Base-by-base conservation (phyloP, 2,888 invertebrate genomes). In the Timandra comae region DNA sequence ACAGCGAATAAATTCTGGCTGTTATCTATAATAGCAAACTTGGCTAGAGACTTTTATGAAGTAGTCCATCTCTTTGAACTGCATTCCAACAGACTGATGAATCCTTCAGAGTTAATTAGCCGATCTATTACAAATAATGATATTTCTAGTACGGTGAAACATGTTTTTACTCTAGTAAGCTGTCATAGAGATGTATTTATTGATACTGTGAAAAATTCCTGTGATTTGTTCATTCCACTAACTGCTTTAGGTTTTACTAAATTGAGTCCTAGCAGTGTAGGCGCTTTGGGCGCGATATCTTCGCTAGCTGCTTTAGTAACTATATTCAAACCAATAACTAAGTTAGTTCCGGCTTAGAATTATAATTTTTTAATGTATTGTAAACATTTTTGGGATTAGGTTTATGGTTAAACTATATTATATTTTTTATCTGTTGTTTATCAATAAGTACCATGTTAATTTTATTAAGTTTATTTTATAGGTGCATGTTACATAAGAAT, bases 151-250 rank as follows among this genome's bases (percentile, higher is more conserved):
- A 59, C 58, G 32, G 33, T 71, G 5, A 78, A 61, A 46, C 66
- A 82, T 54, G 36, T 69, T 13, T 75, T 57, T 36, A 53, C 63
- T 37, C 31, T 82, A 24, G 42, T 78, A 3, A 63, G 56, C 41
- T 85, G 78, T 49, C 81, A 75, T 49, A 90, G 89, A 55, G 91
- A 91, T 67, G 84, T 97, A 6, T 86, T 93, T 35, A 86, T 96
- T 43, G 97, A 97, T 75, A 91, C 93, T 1, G 60, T 94, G 3
- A 96, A 95, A 70, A 97, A 97, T 82, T 76, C 89, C 5, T 95
- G 95, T 78, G 97, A 97, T 73, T 72, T 97, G 34, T 93, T 95
- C 54, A 93, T 97, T 62, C 97, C 97, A 0, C 75, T 97, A 41
- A 91, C 93, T 35, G 91, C 93, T 3, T 77, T 97, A 46, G 95